These are phyloP conservation scores for Chaenodraco wilsoni DNA, from an alignment of 2,797 vertebrate genomes.

Conservation along the genomic window DNA sequence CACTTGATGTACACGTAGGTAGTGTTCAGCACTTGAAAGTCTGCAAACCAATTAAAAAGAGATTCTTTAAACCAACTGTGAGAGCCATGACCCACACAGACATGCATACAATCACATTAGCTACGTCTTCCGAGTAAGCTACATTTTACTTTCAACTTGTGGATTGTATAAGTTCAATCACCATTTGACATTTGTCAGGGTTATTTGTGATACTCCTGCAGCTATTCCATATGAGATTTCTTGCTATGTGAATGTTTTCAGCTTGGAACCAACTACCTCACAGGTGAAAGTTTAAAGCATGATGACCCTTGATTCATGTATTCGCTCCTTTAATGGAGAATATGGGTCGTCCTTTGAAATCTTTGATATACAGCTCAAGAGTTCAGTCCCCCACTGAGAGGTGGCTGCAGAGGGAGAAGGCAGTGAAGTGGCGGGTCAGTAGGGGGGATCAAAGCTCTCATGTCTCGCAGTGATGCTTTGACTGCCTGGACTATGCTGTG, in stretches of 20 bases:
- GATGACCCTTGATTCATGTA: slow-evolving; percentile 49
- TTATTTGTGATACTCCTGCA: slow-evolving; percentile 31
- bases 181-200: slow-evolving; percentile 33
- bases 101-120: slow-evolving; percentile 71
- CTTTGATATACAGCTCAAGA: slow-evolving; percentile 50
- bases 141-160: slow-evolving; percentile 38
- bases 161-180: slow-evolving; percentile 24
- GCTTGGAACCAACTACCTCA: slow-evolving; percentile 12
- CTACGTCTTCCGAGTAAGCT: slow-evolving; percentile 56
- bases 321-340: slow-evolving; percentile 46
- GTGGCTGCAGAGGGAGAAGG: slow-evolving; percentile 36
- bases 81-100: slow-evolving; percentile 82
- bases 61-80: slow-evolving; percentile 79
- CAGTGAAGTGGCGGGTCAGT: slow-evolving; percentile 48
- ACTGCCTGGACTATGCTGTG: slow-evolving; percentile 32
- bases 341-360: slow-evolving; percentile 43
- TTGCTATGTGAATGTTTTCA: slow-evolving; percentile 31
- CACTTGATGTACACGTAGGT: slow-evolving; percentile 78
- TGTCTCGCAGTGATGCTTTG: slow-evolving; percentile 54
- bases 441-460: slow-evolving; percentile 56
- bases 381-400: slow-evolving; percentile 35
- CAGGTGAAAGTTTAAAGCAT: slow-evolving; percentile 15
- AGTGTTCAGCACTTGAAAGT: slow-evolving; percentile 81
- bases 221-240: slow-evolving; percentile 26
- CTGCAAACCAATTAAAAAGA: slow-evolving; percentile 83